A percentile compares a stretch with the other conserved stretches of the same genome.
Evolutionary conservation across 2,113 vertebrate species (phyloP).

Genomic region (Eidolon helvum): DNA sequence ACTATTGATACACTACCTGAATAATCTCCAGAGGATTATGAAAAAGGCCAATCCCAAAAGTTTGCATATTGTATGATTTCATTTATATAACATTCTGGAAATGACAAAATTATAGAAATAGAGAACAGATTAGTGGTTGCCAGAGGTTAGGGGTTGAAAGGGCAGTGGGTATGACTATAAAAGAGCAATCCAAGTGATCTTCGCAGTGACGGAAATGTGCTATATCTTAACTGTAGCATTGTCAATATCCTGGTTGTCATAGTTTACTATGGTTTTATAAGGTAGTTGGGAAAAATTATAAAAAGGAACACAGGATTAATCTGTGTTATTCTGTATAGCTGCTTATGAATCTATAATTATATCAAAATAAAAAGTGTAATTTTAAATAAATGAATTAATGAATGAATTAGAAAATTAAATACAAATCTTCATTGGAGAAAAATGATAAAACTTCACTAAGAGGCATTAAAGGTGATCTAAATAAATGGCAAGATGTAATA

Average conservation of each 20-base stretch:
- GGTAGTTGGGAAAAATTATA: not conserved
- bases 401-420: not conserved
- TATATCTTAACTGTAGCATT: not conserved
- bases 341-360: not conserved
- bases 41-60: not conserved
- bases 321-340: constrained; percentile 16
- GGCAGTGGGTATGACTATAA: not conserved
- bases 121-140: not conserved
- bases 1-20: not conserved
- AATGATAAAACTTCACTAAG: not conserved
- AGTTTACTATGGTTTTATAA: not conserved
- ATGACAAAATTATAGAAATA: not conserved
- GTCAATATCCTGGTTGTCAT: not conserved
- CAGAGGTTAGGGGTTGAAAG: not conserved
- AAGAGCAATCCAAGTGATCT: not conserved
- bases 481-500: not conserved
- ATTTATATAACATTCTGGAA: not conserved
- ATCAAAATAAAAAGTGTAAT: not conserved
- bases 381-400: not conserved
- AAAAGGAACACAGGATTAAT: not conserved
- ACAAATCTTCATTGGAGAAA: not conserved
- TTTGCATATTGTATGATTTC: not conserved
- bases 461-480: constrained; percentile 1
- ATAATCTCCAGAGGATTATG: not conserved
- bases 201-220: not conserved